A percentile compares a stretch with the other conserved stretches of the same genome.
phyloP scores from a whole-genome alignment of 2,113 vertebrate genomes.

The Phalacrocorax brasilianus region DNA sequence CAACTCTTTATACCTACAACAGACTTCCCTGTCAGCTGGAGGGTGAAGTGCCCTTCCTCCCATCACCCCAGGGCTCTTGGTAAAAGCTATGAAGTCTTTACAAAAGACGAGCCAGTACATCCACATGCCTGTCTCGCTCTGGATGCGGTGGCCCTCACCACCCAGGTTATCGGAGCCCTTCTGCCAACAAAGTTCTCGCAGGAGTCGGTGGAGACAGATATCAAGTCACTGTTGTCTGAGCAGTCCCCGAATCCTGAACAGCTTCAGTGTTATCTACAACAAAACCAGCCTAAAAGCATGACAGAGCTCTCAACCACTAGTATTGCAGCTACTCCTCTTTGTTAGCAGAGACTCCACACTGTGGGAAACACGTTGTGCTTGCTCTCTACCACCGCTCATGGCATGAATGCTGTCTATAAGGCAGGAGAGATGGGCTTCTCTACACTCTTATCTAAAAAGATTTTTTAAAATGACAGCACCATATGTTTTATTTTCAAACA shows the following conservation, averaged over 20 bases:
- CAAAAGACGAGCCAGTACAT: not conserved
- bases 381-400: not conserved
- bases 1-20: not conserved
- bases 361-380: not conserved
- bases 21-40: not conserved
- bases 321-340: not conserved
- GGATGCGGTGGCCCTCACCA: not conserved
- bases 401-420: not conserved
- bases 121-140: not conserved
- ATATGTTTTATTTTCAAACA: not conserved
- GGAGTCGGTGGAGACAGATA: not conserved
- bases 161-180: not conserved
- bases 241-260: not conserved
- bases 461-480: not conserved
- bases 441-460: not conserved
- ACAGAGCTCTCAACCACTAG: not conserved
- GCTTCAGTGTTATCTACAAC: not conserved
- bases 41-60: not conserved
- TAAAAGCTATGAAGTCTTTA: not conserved
- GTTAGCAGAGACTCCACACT: not conserved
- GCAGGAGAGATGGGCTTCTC: not conserved
- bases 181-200: not conserved
- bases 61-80: not conserved
- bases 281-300: not conserved
- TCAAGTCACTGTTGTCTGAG: not conserved